Base-by-base conservation (phyloP, 2,888 invertebrate species). In the Lutraria lutraria region DNA sequence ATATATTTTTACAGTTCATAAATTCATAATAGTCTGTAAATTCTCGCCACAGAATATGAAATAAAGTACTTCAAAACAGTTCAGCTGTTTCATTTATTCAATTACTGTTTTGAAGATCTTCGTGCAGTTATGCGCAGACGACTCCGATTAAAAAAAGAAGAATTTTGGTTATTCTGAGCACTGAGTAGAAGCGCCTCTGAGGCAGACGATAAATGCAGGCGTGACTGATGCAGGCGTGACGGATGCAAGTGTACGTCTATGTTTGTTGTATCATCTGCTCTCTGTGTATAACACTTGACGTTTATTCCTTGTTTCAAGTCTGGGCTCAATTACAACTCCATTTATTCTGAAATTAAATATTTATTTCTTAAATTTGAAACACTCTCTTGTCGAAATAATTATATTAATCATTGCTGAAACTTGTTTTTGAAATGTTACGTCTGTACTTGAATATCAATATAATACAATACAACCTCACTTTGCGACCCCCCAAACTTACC, bases 21-120 rank as follows among this genome's bases (percentile, higher is more conserved):
- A n/a, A n/a, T 68, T 68, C 63, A 68, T 21, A 68, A 68, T 13
- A 25, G n/a, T 68, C 25, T 68, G 63, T 25, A 68, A 68, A 25
- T 68, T 68, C 63, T 68, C 63, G 0, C n/a, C 25, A 8, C 63
- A 25, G 25, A 25, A 68, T 8, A 68, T 1, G 13, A 21, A 25
- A 10, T 12, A 68, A 25, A 25, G 0, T 8, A 68, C 25, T 25
- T 68, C 3, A 12, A n/a, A 25, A 10, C 25, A 25, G 3, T 68
- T 68, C 63, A 68, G 63, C 63, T 68, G 63, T 68, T 68, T 10
- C 63, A 25, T n/a, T n/a, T n/a, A n/a, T 68, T 68, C 63, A 68
- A 68, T 68, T 68, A n/a, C 4, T 8, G 12, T 68, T 68, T 68
- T 43, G 43, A 43, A 43, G 43, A 43, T 43, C 43, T 43, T 43